Base-by-base conservation (phyloP, 37 sponge, comb jelly and placozoan species). In the Amphimedon queenslandica region DNA sequence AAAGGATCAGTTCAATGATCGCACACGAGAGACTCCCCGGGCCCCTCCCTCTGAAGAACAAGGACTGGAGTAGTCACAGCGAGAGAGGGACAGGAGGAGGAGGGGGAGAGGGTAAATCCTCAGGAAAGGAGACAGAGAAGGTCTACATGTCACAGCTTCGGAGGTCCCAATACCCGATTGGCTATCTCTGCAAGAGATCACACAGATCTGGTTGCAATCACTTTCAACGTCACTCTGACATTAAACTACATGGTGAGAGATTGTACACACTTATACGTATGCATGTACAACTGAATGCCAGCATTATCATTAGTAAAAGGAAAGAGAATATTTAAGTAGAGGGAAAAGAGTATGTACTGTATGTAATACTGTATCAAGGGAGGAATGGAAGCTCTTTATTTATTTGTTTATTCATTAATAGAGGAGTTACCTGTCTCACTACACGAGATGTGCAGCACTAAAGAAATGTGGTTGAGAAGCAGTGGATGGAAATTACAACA, bases 161-260 rank as follows among this genome's bases (percentile, higher is more conserved):
- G 37, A 38, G 40, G 25, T 72, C 74, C 3, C 85, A 65, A 20
- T 78, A 39, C 60, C 79, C 74, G 23, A 84, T 84, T 40, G 73
- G 60, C 55, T 67, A 72, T 0, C 35, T 72, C 2, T 73, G 72
- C 61, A 64, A 64, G 42, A 13, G 42, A 0, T n/a, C 51, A 37
- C 74, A 78, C 51, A 24, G 67, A 0, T 57, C 79, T 25, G 69
- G 79, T 29, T 53, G 32, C 55, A 84, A 78, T 40, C 85, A 84
- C 73, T 84, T 84, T 40, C 55, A 40, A 30, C 37, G 70, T 30
- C 74, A 84, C 39, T 66, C 85, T 5, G 85, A 84, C 61, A 77
- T 84, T 71, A 84, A 78, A 35, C 79, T 73, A 29, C 72, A 53
- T 66, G 85, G 85, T 84, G 40, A 32, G 77, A 36, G 53, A 13